Conservation (phyloP, 2,888 invertebrate species). For the Caenorhabditis afra region DNA sequence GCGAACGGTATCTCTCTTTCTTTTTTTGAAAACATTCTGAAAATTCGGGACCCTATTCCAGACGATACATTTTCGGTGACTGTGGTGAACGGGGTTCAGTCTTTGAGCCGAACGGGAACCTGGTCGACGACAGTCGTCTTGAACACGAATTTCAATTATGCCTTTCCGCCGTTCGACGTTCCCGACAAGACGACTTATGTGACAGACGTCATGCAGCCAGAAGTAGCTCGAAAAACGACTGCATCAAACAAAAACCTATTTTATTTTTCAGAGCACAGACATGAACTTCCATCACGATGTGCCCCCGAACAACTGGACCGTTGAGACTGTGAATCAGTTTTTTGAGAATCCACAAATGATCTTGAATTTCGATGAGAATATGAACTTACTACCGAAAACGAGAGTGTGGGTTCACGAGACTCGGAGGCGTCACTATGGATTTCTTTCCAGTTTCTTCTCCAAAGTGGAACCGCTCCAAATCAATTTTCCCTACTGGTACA, state of each 20-base stretch:
- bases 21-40: neutral
- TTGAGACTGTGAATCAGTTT: neutral
- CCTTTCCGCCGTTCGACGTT: neutral
- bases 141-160: neutral
- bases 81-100: neutral
- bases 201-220: neutral
- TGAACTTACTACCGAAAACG: neutral
- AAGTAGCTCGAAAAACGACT: no score
- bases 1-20: constrained; percentile 1
- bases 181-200: constrained; percentile 1
- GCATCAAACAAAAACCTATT: no score
- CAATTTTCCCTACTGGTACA: constrained; percentile 11
- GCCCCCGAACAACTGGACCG: neutral
- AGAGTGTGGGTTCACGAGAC: neutral
- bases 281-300: constrained; percentile 4
- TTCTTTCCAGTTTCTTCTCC: neutral
- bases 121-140: constrained; percentile 1
- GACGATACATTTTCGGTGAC: neutral
- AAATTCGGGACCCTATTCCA: neutral
- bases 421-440: no score
- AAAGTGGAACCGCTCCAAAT: constrained; percentile 5
- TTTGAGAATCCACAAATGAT: constrained; percentile 3
- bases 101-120: neutral
- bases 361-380: neutral
- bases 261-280: neutral